phyloP scores from a whole-genome alignment of 2,113 vertebrate species.

The Cheirogaleus medius region DNA sequence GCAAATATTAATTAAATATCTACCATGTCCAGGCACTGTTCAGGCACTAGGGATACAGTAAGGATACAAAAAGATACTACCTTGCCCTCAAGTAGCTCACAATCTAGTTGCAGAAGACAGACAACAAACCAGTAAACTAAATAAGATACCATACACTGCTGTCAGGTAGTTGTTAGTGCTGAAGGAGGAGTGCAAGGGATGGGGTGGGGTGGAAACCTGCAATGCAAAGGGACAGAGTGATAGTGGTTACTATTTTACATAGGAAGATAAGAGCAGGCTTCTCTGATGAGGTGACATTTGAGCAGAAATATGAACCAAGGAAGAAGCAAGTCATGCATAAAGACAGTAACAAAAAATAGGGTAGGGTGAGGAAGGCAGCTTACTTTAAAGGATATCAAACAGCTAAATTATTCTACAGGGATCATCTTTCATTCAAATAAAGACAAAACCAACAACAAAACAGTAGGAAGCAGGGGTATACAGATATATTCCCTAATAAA shows the following conservation, averaged over 20 bases:
- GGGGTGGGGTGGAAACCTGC: background rate
- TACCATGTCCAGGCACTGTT: background rate
- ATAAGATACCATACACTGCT: no score
- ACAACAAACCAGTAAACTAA: background rate
- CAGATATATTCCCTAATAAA: background rate
- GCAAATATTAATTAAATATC: background rate
- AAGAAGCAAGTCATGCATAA: background rate
- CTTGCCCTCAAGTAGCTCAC: background rate
- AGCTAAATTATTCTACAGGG: slow-evolving; percentile 27
- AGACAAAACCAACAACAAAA: background rate
- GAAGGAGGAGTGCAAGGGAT: no score
- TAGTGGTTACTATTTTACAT: background rate
- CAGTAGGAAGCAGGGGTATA: background rate
- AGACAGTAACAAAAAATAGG: background rate
- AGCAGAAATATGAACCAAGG: slow-evolving; percentile 39
- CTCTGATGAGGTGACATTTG: background rate
- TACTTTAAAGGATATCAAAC: background rate
- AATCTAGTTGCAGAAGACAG: background rate
- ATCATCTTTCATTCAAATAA: slow-evolving; percentile 23
- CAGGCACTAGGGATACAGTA: background rate
- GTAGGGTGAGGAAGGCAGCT: background rate
- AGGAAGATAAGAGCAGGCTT: background rate
- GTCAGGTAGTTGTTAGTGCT: background rate
- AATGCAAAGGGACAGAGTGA: background rate
- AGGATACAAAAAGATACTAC: background rate